Evolutionary conservation across 1,140 invertebrate species (phyloP), one percentile per base, ranked within the genome.

Genomic region (Prorops nasuta): DNA sequence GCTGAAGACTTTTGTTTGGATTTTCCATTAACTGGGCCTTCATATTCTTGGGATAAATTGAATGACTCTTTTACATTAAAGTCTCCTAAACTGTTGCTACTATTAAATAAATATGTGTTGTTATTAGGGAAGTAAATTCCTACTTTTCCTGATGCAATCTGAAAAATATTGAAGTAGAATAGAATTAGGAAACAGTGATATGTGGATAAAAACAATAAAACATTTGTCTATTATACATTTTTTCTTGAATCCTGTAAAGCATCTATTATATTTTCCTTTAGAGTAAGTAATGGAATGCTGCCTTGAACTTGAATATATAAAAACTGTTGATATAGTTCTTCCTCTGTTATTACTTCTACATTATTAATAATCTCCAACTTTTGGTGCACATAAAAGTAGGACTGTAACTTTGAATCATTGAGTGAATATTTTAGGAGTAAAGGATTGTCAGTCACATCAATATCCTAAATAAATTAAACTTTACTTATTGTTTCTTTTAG

Each of bases 381-480:
- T 52, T 86, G 84, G 76, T 89, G 86, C 12, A 86, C 81, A 49
- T 87, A 80, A 64, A 87, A 83, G 52, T 83, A 83, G 9, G 86
- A 80, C 60, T 82, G 76, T 40, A 89, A 61, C 15, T 80, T 79
- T 40, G 77, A 64, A 10, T 80, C 74, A 49, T 78, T 78, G 17
- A 81, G 51, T n/a, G 76, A 74, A 56, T 79, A 83, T 59, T 82
- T 82, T 19, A 89, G 71, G 49, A 88, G 74, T 32, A 89, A 76
- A 20, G 86, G 87, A 75, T 88, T 89, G 65, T 89, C 87, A 39
- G 87, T 89, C 45, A 88, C 84, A 69, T 89, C 85, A 55, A 89
- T 83, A 66, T 86, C 82, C 80, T 85, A 59, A 54, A 80, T 73
- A 54, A 48, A 19, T 15, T 50, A 47, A 32, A 28, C 15, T 52